Evolutionary conservation across 1,140 invertebrate genomes (phyloP).

Genomic region (Hydropsyche tenuis): DNA sequence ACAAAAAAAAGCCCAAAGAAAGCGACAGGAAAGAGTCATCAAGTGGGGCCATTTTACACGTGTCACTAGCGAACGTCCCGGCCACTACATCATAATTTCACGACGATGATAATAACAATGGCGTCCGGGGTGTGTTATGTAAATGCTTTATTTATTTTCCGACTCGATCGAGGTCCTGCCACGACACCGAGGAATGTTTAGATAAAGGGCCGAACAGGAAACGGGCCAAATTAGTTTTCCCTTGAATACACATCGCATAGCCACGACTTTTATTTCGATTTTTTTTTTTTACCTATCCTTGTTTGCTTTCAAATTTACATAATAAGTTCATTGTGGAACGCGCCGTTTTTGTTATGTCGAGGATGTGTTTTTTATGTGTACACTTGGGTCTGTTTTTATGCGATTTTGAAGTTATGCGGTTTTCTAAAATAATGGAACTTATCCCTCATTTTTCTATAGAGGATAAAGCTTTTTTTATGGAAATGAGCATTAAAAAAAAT

Average conservation of each 20-base stretch:
- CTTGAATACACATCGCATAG: constrained; percentile 24
- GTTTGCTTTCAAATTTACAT: constrained; percentile 46
- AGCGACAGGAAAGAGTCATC: not conserved
- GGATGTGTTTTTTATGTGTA: not conserved
- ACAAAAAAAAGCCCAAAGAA: no score
- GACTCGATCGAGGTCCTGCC: not conserved
- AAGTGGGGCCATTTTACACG: not conserved
- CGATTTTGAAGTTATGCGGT: no score
- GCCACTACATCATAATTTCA: constrained; percentile 17
- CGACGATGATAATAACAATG: not conserved
- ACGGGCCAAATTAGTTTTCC: constrained; percentile 50
- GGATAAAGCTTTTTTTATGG: no score
- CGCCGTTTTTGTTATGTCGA: constrained; percentile 42
- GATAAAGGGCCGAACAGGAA: constrained; percentile 50
- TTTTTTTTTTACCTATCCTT: not conserved
- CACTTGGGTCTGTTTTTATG: no score
- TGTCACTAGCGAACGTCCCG: not conserved
- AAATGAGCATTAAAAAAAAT: no score
- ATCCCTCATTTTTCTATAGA: no score
- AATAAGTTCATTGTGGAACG: constrained; percentile 48
- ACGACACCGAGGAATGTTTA: constrained; percentile 39
- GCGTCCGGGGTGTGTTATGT: constrained; percentile 2
- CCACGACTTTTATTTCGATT: not conserved
- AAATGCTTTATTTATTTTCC: constrained; percentile 33
- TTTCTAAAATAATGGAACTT: no score